These are phyloP conservation scores for Cosmia pyralina DNA, from an alignment of 2,888 invertebrate genomes.

Conservation along the genomic window DNA sequence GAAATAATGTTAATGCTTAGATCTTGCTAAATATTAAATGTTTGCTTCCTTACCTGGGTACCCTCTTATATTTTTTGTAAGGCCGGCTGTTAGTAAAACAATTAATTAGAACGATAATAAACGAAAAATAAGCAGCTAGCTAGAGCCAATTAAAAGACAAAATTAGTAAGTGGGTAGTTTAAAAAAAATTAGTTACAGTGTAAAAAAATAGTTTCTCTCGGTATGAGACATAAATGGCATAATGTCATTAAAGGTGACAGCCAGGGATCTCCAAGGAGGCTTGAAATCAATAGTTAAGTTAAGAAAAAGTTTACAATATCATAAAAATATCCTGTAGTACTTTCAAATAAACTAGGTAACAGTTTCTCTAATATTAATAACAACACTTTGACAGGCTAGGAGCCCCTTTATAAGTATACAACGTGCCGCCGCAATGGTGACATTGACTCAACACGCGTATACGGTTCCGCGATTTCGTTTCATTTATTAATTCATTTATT, in stretches of 20 bases:
- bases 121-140: neutral
- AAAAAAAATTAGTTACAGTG: neutral
- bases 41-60: slow-evolving; percentile 79
- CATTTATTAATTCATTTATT: too few relatives aligned
- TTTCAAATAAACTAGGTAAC: too few relatives aligned
- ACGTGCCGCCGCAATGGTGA: too few relatives aligned
- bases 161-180: neutral
- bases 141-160: neutral
- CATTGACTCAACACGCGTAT: too few relatives aligned
- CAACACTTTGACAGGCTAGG: too few relatives aligned
- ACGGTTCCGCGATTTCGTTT: too few relatives aligned
- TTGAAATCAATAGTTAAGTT: neutral
- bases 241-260: too few relatives aligned
- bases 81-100: slow-evolving; percentile 78
- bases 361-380: neutral
- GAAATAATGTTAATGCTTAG: neutral
- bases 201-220: too few relatives aligned
- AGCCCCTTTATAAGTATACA: too few relatives aligned
- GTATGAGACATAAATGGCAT: neutral
- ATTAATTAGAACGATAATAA: slow-evolving; percentile 28
- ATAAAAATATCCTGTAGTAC: too few relatives aligned
- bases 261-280: neutral
- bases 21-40: neutral
- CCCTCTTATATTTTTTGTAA: slow-evolving; percentile 84
- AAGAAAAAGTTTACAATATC: too few relatives aligned